phyloP scores from a whole-genome alignment of 30 jellyfish, hydroid and myxozoan genomes.

The Phacellophora camtschatica region DNA sequence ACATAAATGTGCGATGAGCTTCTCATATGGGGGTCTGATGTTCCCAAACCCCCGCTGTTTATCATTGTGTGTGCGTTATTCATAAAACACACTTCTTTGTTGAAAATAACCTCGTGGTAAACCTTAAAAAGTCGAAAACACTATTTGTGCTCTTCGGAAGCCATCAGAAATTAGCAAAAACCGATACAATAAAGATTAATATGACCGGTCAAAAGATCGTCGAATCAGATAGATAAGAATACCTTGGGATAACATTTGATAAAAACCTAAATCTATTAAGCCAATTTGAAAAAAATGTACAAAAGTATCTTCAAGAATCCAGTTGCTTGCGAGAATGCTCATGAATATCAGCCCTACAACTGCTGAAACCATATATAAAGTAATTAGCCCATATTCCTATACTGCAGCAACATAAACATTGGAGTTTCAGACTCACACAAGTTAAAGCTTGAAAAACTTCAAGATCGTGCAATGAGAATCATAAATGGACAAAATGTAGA shows the following conservation, averaged over 20 bases:
- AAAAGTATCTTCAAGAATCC: conserved; percentile 5
- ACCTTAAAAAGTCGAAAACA: conserved; percentile 1
- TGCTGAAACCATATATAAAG: neutral
- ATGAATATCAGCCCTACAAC: neutral
- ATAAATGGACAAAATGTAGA: neutral
- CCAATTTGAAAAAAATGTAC: conserved; percentile 4
- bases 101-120: conserved; percentile 20
- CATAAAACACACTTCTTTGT: too few species aligned
- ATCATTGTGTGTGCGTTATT: too few species aligned
- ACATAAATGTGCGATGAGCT: too few species aligned
- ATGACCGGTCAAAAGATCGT: neutral
- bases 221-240: neutral
- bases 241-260: conserved; percentile 17
- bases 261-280: conserved; percentile 20
- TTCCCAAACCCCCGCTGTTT: too few species aligned
- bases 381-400: neutral
- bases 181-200: neutral
- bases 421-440: conserved; percentile 24
- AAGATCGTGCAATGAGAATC: neutral
- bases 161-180: conserved; percentile 21
- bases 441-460: conserved; percentile 1
- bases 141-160: conserved; percentile 18
- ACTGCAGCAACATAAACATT: conserved; percentile 17
- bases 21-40: too few species aligned
- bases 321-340: conserved; percentile 8